Base-by-base conservation (phyloP, 2,888 invertebrate species). In the Drosophila monieri region DNA sequence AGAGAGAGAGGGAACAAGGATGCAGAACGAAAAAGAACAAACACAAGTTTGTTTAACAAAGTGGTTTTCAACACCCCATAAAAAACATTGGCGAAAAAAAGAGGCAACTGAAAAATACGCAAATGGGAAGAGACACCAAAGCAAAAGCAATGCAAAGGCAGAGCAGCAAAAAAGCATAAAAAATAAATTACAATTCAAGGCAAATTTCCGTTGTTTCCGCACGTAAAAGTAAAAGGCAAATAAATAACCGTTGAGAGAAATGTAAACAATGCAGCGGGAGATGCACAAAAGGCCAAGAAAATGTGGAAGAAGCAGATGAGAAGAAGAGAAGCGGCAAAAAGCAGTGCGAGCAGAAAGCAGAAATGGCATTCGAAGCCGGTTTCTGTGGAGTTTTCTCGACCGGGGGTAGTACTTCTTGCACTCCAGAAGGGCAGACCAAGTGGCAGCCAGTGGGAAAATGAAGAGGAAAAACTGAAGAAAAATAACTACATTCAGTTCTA, bases 1-100 rank as follows among this genome's bases (percentile, higher is more conserved):
- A 9, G 18, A 25, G 41, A 9, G 14, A 23, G 10, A 12, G 18
- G 47, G 10, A 49, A 27, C 14, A 49, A 49, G 32, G 41, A 49
- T 12, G 10, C 21, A 25, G 18, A 21, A n/a, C 6, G 6, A 39
- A 53, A 46, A 46, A 46, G 51, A 67, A 73, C 43, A 39, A 54
- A 62, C 46, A 67, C 53, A 53, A 69, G 75, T 85, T 85, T 88
- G 86, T 77, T 88, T 68, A 84, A 74, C 74, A 79, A 79, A 85
- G 74, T 86, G 80, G 56, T 73, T 74, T 83, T 85, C 72, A 75
- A 44, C 67, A 73, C 71, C 60, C 69, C 72, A 79, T 84, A 83
- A 85, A 83, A 73, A 78, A 74, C 49, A 73, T 51, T 30, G 39
- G 79, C 61, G 37, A 54, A 65, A 62, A 55, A 32, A 23, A 23